Percentiles rank a stretch among this genome's conserved stretches.
Evolutionary conservation across 2,797 vertebrate species (phyloP).

Genomic region (Varecia variegata): DNA sequence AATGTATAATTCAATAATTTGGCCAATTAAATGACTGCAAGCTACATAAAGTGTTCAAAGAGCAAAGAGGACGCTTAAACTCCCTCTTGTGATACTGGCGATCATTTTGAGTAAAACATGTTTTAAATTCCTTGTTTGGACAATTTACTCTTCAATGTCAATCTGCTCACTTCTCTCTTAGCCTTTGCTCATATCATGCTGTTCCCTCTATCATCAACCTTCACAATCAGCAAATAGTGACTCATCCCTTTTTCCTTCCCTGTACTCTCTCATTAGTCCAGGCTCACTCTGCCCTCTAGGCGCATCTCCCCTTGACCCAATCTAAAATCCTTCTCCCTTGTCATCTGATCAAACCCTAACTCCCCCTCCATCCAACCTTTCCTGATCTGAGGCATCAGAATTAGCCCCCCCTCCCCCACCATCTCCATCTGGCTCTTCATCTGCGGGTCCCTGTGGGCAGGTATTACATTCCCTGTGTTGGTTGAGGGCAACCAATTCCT

Average conservation of each 20-base stretch:
- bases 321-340: not conserved
- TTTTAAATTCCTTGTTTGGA: not conserved
- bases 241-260: not conserved
- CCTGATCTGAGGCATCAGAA: not conserved
- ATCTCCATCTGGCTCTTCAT: not conserved
- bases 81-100: not conserved
- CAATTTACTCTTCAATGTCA: not conserved
- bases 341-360: not conserved
- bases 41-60: not conserved
- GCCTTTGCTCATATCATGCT: not conserved
- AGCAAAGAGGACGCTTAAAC: not conserved
- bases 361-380: not conserved
- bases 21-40: not conserved
- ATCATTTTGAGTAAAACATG: not conserved
- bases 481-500: not conserved
- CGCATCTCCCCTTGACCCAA: too few relatives aligned
- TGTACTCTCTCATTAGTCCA: not conserved
- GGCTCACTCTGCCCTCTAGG: not conserved
- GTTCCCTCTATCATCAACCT: not conserved
- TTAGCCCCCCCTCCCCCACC: not conserved
- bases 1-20: not conserved
- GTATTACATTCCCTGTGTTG: not conserved
- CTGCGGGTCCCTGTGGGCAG: not conserved
- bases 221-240: not conserved
- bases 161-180: not conserved